Conservation (phyloP, 2,113 vertebrate species). For the Pedionomus torquatus region DNA sequence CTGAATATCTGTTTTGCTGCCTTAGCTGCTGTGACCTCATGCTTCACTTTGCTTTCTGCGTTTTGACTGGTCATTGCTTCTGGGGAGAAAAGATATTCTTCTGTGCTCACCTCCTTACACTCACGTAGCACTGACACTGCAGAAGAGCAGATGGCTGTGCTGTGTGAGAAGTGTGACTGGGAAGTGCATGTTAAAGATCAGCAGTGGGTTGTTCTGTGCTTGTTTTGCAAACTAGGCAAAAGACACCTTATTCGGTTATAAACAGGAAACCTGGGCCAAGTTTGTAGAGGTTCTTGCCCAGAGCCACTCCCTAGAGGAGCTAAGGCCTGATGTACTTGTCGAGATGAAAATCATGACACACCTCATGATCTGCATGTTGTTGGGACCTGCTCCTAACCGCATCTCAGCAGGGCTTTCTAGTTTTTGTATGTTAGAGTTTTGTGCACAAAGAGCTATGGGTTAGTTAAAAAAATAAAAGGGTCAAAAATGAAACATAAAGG, state of each 20-base stretch:
- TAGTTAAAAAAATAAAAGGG: neutral
- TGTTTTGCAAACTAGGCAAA: neutral
- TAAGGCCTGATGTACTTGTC: neutral
- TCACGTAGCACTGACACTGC: too few relatives aligned
- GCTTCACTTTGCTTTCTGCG: neutral
- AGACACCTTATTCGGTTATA: neutral
- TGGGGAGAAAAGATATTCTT: neutral
- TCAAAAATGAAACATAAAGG: neutral
- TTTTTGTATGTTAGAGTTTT: neutral
- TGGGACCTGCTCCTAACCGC: conserved; percentile 4
- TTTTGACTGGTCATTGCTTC: neutral
- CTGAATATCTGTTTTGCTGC: neutral
- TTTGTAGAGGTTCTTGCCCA: conserved; percentile 13
- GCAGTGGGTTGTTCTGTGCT: neutral
- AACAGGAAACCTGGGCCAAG: conserved; percentile 37
- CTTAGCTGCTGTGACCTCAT: neutral
- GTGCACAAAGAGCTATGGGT: neutral
- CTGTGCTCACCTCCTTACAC: neutral
- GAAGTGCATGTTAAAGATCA: neutral
- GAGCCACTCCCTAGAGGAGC: conserved; percentile 9
- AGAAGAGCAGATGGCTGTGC: neutral
- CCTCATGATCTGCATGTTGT: neutral
- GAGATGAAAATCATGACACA: conserved; percentile 6
- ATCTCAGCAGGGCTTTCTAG: neutral
- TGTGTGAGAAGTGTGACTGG: neutral